phyloP scores from a whole-genome alignment of 2,113 vertebrate species.

The Tympanuchus pallidicinctus region DNA sequence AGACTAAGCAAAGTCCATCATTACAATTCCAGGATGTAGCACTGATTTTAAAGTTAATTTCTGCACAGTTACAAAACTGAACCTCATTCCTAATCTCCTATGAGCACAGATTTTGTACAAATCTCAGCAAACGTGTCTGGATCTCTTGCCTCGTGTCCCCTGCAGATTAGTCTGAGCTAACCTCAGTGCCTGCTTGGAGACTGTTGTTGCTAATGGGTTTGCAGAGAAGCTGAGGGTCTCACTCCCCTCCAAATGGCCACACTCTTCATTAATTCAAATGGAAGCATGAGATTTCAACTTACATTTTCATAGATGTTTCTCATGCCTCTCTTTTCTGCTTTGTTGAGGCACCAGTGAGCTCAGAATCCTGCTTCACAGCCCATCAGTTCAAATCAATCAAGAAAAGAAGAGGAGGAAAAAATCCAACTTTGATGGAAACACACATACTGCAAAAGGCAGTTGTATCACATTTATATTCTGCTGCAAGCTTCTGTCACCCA shows the following conservation, averaged over 20 bases:
- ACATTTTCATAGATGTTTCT: background rate
- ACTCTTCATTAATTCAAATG: background rate
- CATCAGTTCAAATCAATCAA: constrained; percentile 34
- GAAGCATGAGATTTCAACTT: background rate
- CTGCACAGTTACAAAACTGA: background rate
- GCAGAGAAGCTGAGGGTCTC: background rate
- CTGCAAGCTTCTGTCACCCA: constrained; percentile 2
- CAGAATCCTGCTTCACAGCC: background rate
- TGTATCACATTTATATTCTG: constrained; percentile 44
- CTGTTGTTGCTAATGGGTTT: background rate
- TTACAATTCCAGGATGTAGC: background rate
- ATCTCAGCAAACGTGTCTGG: background rate
- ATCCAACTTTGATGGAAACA: background rate
- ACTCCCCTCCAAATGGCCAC: background rate
- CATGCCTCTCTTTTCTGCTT: background rate
- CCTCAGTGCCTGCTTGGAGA: background rate
- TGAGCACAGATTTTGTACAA: background rate
- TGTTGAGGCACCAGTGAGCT: background rate
- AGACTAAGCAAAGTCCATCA: background rate
- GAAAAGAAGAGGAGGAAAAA: background rate
- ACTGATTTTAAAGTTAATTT: background rate
- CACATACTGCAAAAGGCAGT: background rate
- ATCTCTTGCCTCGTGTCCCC: background rate
- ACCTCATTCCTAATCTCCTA: background rate
- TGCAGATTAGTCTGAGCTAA: background rate